Conservation (phyloP, 2,113 vertebrate species). For the Brachypodius melanocephalos region DNA sequence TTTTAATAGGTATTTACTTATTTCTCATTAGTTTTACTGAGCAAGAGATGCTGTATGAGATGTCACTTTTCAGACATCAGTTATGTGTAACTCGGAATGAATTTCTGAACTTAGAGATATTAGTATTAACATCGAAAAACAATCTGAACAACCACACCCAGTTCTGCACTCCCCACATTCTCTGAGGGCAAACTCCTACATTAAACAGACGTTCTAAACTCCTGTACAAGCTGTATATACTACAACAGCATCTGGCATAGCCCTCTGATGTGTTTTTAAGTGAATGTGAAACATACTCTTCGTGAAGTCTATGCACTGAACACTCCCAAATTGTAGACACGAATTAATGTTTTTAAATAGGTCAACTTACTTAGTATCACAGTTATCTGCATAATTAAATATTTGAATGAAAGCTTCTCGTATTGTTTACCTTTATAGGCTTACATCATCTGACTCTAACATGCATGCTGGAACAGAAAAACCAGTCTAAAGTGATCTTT, state of each 20-base stretch:
- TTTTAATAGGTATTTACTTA: neutral
- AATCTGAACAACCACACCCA: fast-evolving
- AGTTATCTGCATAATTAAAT: neutral
- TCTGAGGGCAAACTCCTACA: neutral
- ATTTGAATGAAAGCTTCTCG: neutral
- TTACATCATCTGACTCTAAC: neutral
- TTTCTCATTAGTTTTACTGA: neutral
- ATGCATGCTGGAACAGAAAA: neutral
- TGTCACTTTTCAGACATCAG: neutral
- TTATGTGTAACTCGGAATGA: neutral
- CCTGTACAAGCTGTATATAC: neutral
- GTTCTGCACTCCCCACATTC: fast-evolving
- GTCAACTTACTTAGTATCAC: neutral
- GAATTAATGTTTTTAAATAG: neutral
- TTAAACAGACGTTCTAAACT: neutral
- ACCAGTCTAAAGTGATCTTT: neutral
- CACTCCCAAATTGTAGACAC: neutral
- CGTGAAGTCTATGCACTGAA: neutral
- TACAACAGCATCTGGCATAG: neutral
- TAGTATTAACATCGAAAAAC: neutral
- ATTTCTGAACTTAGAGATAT: neutral
- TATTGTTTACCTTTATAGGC: neutral
- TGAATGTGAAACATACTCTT: neutral
- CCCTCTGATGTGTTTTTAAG: neutral
- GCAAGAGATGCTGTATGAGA: neutral